These are phyloP conservation scores for Piaya cayana DNA, from an alignment of 2,113 vertebrate genomes.

Conservation along the genomic window DNA sequence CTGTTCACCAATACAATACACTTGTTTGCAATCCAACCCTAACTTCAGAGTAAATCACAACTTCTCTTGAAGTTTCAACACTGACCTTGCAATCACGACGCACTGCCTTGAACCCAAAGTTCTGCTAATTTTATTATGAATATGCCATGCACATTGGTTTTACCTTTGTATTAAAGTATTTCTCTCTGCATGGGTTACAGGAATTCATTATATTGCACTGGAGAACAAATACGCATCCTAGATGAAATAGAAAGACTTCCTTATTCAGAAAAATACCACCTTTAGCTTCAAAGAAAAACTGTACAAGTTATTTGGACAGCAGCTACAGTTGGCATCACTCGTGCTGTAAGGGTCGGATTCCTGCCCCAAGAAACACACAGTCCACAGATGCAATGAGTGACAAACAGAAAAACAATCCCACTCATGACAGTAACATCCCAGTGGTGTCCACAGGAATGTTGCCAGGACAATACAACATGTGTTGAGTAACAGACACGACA, in stretches of 20 bases:
- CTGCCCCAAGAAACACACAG: slow-evolving; percentile 10
- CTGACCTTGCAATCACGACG: background rate
- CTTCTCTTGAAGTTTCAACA: background rate
- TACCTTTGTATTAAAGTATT: background rate
- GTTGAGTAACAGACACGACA: slow-evolving; percentile 55
- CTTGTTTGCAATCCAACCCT: background rate
- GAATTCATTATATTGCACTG: background rate
- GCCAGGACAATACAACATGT: slow-evolving; percentile 39
- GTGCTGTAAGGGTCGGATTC: background rate
- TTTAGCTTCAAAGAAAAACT: background rate
- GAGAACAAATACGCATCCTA: background rate
- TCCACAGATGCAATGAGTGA: slow-evolving; percentile 60
- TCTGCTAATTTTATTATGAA: background rate
- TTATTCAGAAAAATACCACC: background rate
- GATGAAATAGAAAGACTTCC: background rate
- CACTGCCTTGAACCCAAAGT: background rate
- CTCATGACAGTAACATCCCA: slow-evolving; percentile 22
- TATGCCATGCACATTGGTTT: background rate
- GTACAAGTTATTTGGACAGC: background rate
- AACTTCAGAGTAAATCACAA: background rate
- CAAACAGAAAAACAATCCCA: slow-evolving; percentile 28
- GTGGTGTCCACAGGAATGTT: slow-evolving; percentile 32
- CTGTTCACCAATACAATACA: background rate
- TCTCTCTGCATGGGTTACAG: background rate
- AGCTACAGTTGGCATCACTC: background rate